A percentile compares a stretch with the other conserved stretches of the same genome.
Conservation (phyloP, 2,888 invertebrate genomes). For the Dione juno region DNA sequence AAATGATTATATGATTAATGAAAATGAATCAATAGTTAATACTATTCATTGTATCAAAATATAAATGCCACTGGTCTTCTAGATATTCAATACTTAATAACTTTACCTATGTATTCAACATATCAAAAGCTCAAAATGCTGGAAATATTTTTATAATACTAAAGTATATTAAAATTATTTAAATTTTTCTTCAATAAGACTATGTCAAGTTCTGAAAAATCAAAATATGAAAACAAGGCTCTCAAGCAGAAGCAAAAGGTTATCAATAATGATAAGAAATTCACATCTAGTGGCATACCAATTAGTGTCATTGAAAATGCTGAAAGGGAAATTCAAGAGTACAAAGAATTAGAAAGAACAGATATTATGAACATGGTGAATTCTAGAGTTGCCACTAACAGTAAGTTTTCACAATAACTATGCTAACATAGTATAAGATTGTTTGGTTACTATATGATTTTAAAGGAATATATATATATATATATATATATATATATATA, state of each 20-base stretch:
- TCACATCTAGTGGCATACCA: constrained; percentile 62
- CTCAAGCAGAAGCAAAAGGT: constrained; percentile 57
- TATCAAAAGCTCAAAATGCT: too few species aligned
- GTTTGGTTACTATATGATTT: too few species aligned
- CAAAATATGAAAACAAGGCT: constrained; percentile 62
- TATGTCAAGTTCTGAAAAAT: constrained; percentile 52
- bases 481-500: too few species aligned
- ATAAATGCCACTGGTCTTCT: too few species aligned
- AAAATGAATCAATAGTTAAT: too few species aligned
- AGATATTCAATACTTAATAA: too few species aligned
- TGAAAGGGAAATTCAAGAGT: constrained; percentile 54
- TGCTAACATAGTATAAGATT: too few species aligned
- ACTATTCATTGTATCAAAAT: too few species aligned
- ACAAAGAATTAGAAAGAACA: constrained; percentile 56
- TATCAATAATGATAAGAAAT: constrained; percentile 57
- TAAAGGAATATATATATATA: too few species aligned
- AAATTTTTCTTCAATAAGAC: constrained; percentile 49
- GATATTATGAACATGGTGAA: constrained; percentile 66
- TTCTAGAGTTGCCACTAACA: constrained; percentile 55
- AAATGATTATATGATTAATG: too few species aligned
- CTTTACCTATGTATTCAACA: too few species aligned
- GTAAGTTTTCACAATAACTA: constrained; percentile 49
- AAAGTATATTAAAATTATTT: neutral
- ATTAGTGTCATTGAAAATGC: constrained; percentile 57
- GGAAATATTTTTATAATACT: too few species aligned